phyloP scores from a whole-genome alignment of 2,888 invertebrate species.

The Melipona beecheii region DNA sequence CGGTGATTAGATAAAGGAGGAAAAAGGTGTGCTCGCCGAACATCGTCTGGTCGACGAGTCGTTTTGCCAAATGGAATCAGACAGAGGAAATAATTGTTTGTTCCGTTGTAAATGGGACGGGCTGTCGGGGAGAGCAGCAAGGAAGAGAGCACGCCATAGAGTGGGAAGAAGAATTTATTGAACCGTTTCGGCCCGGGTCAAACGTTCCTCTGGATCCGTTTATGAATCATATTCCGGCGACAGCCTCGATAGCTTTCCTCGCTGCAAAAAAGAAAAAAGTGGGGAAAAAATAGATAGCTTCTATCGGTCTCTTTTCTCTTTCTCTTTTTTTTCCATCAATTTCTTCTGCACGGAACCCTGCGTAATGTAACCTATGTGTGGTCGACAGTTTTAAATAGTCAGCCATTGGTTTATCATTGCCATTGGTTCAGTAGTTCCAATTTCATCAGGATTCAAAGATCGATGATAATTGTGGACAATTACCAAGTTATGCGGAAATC shows the following conservation, averaged over 20 bases:
- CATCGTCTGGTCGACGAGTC: slow-evolving; percentile 1
- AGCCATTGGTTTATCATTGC: neutral
- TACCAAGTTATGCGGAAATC: neutral
- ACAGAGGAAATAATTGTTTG: slow-evolving; percentile 48
- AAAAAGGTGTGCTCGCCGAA: neutral
- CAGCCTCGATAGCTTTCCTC: slow-evolving; percentile 36
- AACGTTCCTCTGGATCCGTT: slow-evolving; percentile 46
- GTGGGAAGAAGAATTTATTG: slow-evolving; percentile 42
- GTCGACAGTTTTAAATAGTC: neutral
- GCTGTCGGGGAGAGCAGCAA: slow-evolving; percentile 19
- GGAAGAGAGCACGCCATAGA: neutral
- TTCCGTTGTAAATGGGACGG: slow-evolving; percentile 39
- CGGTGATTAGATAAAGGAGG: slow-evolving; percentile 11
- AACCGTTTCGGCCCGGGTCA: slow-evolving; percentile 47
- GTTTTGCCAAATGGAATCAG: slow-evolving; percentile 39
- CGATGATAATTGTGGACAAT: neutral
- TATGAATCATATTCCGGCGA: slow-evolving; percentile 54
- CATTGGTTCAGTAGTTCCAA: too few species aligned
- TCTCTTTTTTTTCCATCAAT: neutral
- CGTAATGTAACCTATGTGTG: neutral
- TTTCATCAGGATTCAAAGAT: too few species aligned
- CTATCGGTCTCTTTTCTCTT: neutral
- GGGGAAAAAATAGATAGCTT: slow-evolving; percentile 24
- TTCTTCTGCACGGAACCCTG: neutral
- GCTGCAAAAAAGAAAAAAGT: neutral